phyloP scores from a whole-genome alignment of 2,113 vertebrate species.

The Probosciger aterrimus region DNA sequence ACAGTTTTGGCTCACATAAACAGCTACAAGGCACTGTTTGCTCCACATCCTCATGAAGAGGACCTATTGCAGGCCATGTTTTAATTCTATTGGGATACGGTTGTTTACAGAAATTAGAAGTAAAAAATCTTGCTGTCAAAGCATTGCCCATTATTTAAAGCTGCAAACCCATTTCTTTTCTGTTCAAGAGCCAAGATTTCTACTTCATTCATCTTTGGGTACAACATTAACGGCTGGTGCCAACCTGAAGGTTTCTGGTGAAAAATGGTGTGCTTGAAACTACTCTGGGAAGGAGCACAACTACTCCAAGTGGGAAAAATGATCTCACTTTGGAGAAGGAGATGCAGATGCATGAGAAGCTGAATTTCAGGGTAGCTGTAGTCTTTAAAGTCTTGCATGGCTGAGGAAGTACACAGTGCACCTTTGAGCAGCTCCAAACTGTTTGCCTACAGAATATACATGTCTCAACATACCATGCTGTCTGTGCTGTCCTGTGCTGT shows the following conservation, averaged over 20 bases:
- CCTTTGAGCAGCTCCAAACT: not conserved
- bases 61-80: not conserved
- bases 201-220: not conserved
- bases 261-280: not conserved
- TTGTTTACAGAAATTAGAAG: not conserved
- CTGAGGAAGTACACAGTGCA: not conserved
- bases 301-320: not conserved
- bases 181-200: not conserved
- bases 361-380: not conserved
- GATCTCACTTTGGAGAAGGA: not conserved
- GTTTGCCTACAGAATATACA: not conserved
- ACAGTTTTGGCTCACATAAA: not conserved
- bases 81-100: rapidly evolving
- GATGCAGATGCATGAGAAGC: not conserved
- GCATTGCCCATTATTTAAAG: not conserved
- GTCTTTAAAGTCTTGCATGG: not conserved
- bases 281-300: not conserved
- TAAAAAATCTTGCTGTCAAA: not conserved
- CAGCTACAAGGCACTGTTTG: not conserved
- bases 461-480: not conserved
- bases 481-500: not conserved
- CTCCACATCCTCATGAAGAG: not conserved
- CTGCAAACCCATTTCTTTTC: not conserved
- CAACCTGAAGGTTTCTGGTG: not conserved
- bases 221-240: not conserved